Base-by-base conservation (phyloP, 2,113 vertebrate genomes). In the Oenanthe oenanthe region DNA sequence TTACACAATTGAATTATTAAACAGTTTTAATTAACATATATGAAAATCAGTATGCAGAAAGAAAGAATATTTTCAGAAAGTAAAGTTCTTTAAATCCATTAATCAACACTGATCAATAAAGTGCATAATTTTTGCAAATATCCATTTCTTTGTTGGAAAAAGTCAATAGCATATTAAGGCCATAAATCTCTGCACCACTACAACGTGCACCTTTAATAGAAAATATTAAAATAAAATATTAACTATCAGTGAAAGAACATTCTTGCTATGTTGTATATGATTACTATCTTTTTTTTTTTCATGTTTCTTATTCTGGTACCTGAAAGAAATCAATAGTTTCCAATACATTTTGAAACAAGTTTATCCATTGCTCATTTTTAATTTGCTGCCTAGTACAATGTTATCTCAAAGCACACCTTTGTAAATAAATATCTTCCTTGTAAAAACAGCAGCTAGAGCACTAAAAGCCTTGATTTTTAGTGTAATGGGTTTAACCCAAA, bases 281-380 rank as follows among this genome's bases (percentile, higher is more conserved):
- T 71, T 77, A 38, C 5, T 45, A n/a, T 43, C 5, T 31, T n/a
- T 36, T 67, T 57, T 36, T 63, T 57, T 63, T 75, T 54, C 4
- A 9, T 71, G 29, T 78, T 79, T 90, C 2, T 19, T 85, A 70
- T 42, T 36, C 76, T 47, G 50, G 54, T 61, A 60, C 20, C 25
- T 79, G 38, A 66, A 96, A 91, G 8, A 53, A 95, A 93, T 83
- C 48, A 91, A 71, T 93, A 77, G 77, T 88, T 91, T 85, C 32
- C 42, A 36, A 67, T 42, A 65, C 1, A 63, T 78, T 94, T 97
- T 91, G n/a, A 92, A 85, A 62, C 12, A 85, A 70, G 51, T 88
- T 93, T 78, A 87, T 61, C 70, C 32, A 91, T 67, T 1, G 1
- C 3, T 63, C 38, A 24, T 48, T 53, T 63, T 93, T 87, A 26